phyloP scores from a whole-genome alignment of 2,113 vertebrate genomes.

The Coregonus clupeaformis region DNA sequence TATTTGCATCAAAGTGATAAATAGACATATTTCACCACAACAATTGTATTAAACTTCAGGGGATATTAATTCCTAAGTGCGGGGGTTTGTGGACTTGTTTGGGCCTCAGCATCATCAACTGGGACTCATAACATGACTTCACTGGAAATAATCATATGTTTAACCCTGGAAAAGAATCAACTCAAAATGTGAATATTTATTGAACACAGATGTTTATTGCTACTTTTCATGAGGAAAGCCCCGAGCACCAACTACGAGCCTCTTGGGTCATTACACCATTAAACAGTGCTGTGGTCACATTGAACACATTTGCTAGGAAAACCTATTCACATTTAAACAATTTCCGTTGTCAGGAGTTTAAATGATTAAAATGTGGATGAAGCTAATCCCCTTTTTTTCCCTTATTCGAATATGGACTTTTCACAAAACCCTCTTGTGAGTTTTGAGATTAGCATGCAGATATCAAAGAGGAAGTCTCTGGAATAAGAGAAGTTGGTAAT shows the following conservation, averaged over 20 bases:
- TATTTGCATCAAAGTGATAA: background rate
- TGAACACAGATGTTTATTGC: slow-evolving; percentile 50
- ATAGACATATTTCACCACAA: slow-evolving; percentile 1
- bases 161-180: slow-evolving; percentile 29
- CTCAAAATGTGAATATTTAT: slow-evolving; percentile 50
- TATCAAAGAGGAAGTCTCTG: slow-evolving; percentile 64
- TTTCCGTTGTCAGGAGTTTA: slow-evolving; percentile 45
- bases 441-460: slow-evolving; percentile 68
- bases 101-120: slow-evolving; percentile 1
- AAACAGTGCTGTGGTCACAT: slow-evolving; percentile 47
- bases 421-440: slow-evolving; percentile 55
- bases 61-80: slow-evolving; percentile 12
- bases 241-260: slow-evolving; percentile 31
- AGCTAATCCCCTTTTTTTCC: slow-evolving; percentile 34
- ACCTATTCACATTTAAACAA: slow-evolving; percentile 50
- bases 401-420: slow-evolving; percentile 34
- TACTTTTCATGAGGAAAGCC: slow-evolving; percentile 46
- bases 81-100: slow-evolving; percentile 12
- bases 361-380: slow-evolving; percentile 61
- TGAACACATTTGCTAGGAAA: slow-evolving; percentile 56
- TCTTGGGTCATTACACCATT: slow-evolving; percentile 51
- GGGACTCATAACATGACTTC: slow-evolving; percentile 11
- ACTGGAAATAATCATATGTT: slow-evolving; percentile 10
- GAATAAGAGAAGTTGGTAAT: slow-evolving; percentile 60
- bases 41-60: background rate